Base-by-base conservation (phyloP, 2,888 invertebrate genomes). In the Alloplasta piceator region DNA sequence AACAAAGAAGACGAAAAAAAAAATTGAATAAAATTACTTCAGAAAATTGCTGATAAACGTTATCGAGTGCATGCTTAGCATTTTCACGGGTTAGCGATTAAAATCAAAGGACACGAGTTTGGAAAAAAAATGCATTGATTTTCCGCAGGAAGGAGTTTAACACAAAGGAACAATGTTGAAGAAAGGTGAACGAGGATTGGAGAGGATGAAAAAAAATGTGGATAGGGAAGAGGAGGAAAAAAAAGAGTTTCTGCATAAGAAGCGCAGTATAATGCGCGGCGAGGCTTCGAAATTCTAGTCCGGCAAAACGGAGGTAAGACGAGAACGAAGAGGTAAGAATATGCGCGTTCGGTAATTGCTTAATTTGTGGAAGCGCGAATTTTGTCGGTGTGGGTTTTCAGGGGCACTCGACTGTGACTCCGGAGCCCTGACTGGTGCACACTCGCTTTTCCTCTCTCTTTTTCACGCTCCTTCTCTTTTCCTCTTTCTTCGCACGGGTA, bases 291-390 rank as follows among this genome's bases (percentile, higher is more conserved):
- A 79, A 63, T 80, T 80, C 76, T 80, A 72, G 75, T 56, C 55
- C 52, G 67, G 14, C 14, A 41, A 46, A 36, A 55, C 9, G 39
- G 41, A 50, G 55, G 10, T 55, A n/a, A 60, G 43, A 39, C 12
- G 50, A 67, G 52, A 63, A 56, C 63, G 64, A 26, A 26, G 26
- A 26, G 26, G 26, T 26, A 26, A 26, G 82, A 81, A 82, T 83
- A 87, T 87, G 86, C 86, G 85, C 73, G 82, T 85, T 84, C 76
- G 85, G 89, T 91, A 91, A 91, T 91, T 91, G 90, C 91, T 91
- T 91, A 91, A 91, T 91, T 91, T 91, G 90, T 88, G 87, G 87
- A 90, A 89, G 87, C 87, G 83, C 86, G 79, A 70, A 66, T 66
- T 74, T 74, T 60, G 70, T 61, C 70, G 64, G 81, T 81, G 72